Evolutionary conservation across 2,888 invertebrate genomes (phyloP).

Genomic region (Drosophila fungiperda): DNA sequence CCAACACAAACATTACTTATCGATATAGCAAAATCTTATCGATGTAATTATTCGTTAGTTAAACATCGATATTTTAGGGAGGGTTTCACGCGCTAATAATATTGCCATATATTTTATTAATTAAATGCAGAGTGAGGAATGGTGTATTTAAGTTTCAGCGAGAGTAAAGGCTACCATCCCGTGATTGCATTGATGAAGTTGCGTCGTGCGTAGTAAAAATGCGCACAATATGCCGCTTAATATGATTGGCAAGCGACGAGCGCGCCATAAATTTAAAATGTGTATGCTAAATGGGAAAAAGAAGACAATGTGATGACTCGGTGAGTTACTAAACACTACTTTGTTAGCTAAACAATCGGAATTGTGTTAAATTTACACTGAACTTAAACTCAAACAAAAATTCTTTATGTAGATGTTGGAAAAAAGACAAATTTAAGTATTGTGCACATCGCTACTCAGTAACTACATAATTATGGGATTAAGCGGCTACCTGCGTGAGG

Average conservation of each 20-base stretch:
- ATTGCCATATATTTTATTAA: too few species aligned
- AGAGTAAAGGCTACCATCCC: too few species aligned
- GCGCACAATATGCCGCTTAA: neutral
- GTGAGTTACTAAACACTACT: neutral
- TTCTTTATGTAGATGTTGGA: too few species aligned
- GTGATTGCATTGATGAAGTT: constrained; percentile 3
- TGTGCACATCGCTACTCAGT: neutral
- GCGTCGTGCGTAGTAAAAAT: constrained; percentile 24
- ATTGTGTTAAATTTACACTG: neutral
- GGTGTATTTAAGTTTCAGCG: too few species aligned
- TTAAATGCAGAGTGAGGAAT: too few species aligned
- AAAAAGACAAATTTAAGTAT: neutral
- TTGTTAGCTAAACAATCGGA: neutral
- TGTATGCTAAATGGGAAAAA: neutral
- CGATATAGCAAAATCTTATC: neutral
- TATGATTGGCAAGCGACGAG: neutral
- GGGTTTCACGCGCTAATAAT: too few species aligned
- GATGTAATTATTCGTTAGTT: neutral
- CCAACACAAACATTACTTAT: neutral
- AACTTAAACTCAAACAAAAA: neutral
- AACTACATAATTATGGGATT: constrained; percentile 70
- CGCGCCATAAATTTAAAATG: neutral
- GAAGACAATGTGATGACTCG: neutral
- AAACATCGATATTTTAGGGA: too few species aligned
- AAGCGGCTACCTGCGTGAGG: constrained; percentile 39